A percentile compares a stretch with the other conserved stretches of the same genome.
phyloP scores from a whole-genome alignment of 1,140 invertebrate genomes.

The Halictus rubicundus region DNA sequence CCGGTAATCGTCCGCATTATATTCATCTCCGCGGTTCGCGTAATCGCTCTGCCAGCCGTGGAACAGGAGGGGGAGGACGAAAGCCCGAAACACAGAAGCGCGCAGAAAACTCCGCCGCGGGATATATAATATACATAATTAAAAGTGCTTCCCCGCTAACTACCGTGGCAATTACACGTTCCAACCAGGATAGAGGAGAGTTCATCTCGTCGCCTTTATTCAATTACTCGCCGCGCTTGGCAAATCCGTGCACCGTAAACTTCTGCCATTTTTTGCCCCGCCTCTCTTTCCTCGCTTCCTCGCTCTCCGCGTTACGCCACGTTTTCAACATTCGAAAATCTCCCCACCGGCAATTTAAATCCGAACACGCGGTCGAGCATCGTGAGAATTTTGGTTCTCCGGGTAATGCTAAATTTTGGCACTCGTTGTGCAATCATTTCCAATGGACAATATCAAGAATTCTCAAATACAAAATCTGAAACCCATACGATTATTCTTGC shows the following conservation, averaged over 20 bases:
- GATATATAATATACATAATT: constrained; percentile 59
- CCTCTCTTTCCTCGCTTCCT: not conserved
- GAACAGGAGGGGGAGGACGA: not conserved
- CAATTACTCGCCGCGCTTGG: constrained; percentile 32
- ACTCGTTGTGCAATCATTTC: too few relatives aligned
- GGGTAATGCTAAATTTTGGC: too few relatives aligned
- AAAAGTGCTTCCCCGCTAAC: constrained; percentile 34
- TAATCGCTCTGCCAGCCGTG: constrained; percentile 33
- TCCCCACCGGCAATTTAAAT: too few relatives aligned
- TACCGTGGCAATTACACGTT: constrained; percentile 49
- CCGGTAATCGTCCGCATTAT: constrained; percentile 54
- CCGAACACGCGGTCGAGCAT: too few relatives aligned
- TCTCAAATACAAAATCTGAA: too few relatives aligned
- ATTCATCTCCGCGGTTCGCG: constrained; percentile 32
- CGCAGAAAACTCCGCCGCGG: constrained; percentile 12
- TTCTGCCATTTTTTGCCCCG: not conserved
- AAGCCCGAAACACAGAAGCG: not conserved
- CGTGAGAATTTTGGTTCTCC: too few relatives aligned
- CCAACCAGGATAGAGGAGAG: constrained; percentile 36
- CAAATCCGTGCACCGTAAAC: constrained; percentile 17
- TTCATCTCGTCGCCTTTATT: constrained; percentile 33
- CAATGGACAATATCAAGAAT: too few relatives aligned
- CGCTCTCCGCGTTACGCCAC: not conserved
- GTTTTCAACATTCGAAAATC: too few relatives aligned
- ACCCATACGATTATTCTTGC: too few relatives aligned